Conservation (phyloP, 1,140 invertebrate genomes). For the Euura lappo region DNA sequence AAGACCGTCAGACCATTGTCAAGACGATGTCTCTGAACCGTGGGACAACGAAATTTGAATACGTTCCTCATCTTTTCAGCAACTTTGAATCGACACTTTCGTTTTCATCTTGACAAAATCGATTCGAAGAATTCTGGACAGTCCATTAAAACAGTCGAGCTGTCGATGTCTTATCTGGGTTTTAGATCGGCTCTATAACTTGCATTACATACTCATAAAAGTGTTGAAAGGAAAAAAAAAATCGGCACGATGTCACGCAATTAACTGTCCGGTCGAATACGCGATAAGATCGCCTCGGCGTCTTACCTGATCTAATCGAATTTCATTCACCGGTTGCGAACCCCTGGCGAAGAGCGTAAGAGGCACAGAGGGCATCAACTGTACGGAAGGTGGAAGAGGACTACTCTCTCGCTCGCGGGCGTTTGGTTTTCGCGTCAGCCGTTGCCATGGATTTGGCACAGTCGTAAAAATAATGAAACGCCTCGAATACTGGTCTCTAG, state of each 20-base stretch:
- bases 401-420: slow-evolving; percentile 38
- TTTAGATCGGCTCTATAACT: too few relatives aligned
- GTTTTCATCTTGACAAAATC: not conserved
- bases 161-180: not conserved
- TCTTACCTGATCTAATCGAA: too few relatives aligned
- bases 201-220: not conserved
- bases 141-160: not conserved
- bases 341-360: slow-evolving; percentile 23
- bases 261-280: too few relatives aligned
- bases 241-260: too few relatives aligned
- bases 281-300: too few relatives aligned
- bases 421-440: slow-evolving; percentile 31
- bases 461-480: slow-evolving; percentile 56
- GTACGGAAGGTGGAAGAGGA: slow-evolving; percentile 40
- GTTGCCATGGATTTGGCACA: slow-evolving; percentile 35
- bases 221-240: too few relatives aligned
- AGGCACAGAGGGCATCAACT: slow-evolving; percentile 32
- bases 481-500: slow-evolving; percentile 42
- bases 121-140: not conserved
- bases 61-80: not conserved
- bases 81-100: too few relatives aligned
- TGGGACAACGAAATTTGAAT: slow-evolving; percentile 25
- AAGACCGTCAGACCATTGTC: slow-evolving; percentile 42
- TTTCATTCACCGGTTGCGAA: slow-evolving; percentile 27
- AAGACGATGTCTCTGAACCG: slow-evolving; percentile 41